Evolutionary conservation across 2,113 vertebrate genomes (phyloP).

Genomic region (Sinocyclocheilus anophthalmus): DNA sequence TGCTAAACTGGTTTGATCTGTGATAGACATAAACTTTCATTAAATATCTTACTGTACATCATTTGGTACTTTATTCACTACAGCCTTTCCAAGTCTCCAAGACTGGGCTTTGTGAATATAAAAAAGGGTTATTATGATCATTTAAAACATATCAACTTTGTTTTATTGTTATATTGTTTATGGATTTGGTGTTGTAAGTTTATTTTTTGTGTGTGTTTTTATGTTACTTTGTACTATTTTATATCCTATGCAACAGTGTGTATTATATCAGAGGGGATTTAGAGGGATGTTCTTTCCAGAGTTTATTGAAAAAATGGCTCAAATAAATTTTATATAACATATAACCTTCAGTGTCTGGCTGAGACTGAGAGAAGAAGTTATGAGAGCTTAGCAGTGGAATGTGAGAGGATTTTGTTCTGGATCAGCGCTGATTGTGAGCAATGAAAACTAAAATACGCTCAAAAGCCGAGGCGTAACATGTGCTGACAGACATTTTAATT

Average conservation of each 20-base stretch:
- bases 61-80: background rate
- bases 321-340: slow-evolving; percentile 43
- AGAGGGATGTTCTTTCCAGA: slow-evolving; percentile 3
- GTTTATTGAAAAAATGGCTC: background rate
- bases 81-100: background rate
- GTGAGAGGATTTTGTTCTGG: slow-evolving; percentile 39
- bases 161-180: slow-evolving; percentile 2
- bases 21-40: background rate
- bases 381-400: slow-evolving; percentile 40
- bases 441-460: slow-evolving; percentile 30
- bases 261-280: slow-evolving; percentile 20
- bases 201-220: background rate
- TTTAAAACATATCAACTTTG: background rate
- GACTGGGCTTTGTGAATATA: background rate
- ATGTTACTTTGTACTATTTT: slow-evolving; percentile 13
- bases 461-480: background rate
- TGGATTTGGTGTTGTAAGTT: background rate
- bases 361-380: slow-evolving; percentile 11
- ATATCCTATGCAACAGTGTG: slow-evolving; percentile 10
- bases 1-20: background rate
- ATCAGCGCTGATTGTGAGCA: slow-evolving; percentile 38
- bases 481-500: slow-evolving; percentile 24
- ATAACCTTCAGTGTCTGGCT: slow-evolving; percentile 13
- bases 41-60: background rate
- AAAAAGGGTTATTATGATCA: background rate